Evolutionary conservation across 1,140 invertebrate species (phyloP).

Genomic region (Lepeophtheirus salmonis): DNA sequence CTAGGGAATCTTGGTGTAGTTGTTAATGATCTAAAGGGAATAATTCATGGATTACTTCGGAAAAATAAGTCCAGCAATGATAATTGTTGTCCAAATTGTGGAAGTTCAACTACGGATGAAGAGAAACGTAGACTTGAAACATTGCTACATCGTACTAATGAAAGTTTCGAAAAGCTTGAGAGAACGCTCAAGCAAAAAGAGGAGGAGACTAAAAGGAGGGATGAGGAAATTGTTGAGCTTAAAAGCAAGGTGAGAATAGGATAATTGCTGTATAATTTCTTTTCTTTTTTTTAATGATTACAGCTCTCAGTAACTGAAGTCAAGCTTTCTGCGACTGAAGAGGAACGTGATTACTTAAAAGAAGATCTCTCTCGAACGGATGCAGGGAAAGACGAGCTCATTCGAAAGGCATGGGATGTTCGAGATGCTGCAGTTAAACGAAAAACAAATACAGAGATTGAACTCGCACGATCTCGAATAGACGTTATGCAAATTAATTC

Average conservation of each 20-base stretch:
- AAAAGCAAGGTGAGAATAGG: slow-evolving; percentile 58
- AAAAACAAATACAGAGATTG: slow-evolving; percentile 67
- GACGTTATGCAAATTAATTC: slow-evolving; percentile 79
- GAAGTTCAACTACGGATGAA: slow-evolving; percentile 33
- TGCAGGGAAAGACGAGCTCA: slow-evolving; percentile 46
- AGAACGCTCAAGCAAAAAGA: slow-evolving; percentile 49
- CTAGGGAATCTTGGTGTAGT: slow-evolving; percentile 29
- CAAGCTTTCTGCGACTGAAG: slow-evolving; percentile 51
- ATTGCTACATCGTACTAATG: slow-evolving; percentile 32
- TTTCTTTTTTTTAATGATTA: slow-evolving; percentile 21
- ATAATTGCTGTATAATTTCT: too few relatives aligned
- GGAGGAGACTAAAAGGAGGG: slow-evolving; percentile 54
- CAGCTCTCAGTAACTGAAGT: slow-evolving; percentile 53
- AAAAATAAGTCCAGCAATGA: slow-evolving; percentile 26
- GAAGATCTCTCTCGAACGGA: slow-evolving; percentile 38
- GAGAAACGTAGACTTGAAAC: slow-evolving; percentile 33
- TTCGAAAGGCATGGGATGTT: slow-evolving; percentile 50
- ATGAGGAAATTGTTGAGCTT: slow-evolving; percentile 53
- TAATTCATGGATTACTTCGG: slow-evolving; percentile 26
- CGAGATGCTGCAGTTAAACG: slow-evolving; percentile 65
- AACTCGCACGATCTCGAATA: slow-evolving; percentile 63
- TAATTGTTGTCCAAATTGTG: slow-evolving; percentile 44
- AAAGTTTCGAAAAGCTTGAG: slow-evolving; percentile 44
- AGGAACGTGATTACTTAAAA: slow-evolving; percentile 51
- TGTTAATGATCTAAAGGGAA: slow-evolving; percentile 28